Conservation (phyloP, 1,140 invertebrate genomes). For the Penaeus chinensis region DNA sequence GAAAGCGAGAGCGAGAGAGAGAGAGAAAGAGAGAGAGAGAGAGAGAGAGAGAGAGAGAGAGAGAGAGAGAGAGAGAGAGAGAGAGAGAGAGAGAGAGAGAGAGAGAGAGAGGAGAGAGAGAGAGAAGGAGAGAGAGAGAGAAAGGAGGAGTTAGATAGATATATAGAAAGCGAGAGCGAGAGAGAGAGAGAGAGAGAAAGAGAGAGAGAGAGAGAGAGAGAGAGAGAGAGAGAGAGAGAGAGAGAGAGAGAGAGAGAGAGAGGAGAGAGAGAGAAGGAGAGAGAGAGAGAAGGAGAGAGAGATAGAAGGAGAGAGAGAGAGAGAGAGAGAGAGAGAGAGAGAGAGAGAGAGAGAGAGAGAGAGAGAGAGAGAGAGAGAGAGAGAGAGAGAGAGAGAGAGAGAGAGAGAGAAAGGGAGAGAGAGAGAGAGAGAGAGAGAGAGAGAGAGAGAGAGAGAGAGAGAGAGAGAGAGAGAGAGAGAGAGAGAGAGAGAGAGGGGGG, state of each 20-base stretch:
- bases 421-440: neutral
- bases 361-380: too few relatives aligned
- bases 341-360: neutral
- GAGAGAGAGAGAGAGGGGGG: neutral
- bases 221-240: neutral
- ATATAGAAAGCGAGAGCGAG: neutral
- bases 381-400: neutral
- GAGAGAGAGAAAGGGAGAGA: neutral
- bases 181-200: neutral
- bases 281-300: neutral
- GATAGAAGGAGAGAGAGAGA: neutral
- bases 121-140: conserved; percentile 6
- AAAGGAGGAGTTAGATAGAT: neutral
- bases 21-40: neutral
- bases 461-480: neutral
- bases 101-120: neutral
- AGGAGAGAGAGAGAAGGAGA: neutral
- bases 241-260: neutral
- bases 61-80: neutral
- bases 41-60: neutral
- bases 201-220: too few relatives aligned
- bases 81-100: neutral
- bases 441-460: neutral
- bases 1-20: neutral
- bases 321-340: conserved; percentile 8